A percentile compares a stretch with the other conserved stretches of the same genome.
Conservation (phyloP, 2,113 vertebrate species). For the Cynopterus brachyotis region DNA sequence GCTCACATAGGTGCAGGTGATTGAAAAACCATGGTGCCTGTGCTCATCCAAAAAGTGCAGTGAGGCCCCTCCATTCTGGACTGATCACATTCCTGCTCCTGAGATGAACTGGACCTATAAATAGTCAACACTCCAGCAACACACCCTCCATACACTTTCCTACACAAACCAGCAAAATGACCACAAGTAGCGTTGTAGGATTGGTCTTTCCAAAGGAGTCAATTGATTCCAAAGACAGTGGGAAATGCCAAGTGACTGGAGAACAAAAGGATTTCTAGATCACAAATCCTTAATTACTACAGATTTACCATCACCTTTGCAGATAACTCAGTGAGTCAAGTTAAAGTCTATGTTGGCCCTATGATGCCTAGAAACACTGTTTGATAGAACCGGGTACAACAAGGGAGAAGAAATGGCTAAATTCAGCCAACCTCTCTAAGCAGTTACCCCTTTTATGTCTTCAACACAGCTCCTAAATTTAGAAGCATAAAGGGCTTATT, state of each 20-base stretch:
- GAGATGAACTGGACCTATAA: not conserved
- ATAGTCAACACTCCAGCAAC: not conserved
- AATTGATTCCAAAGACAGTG: not conserved
- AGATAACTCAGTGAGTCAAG: not conserved
- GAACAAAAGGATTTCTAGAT: not conserved
- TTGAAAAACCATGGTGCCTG: not conserved
- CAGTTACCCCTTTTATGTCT: not conserved
- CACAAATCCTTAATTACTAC: not conserved
- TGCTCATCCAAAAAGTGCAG: not conserved
- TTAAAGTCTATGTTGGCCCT: not conserved
- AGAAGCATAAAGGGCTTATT: slow-evolving; percentile 24
- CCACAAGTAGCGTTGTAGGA: not conserved
- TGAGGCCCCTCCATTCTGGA: not conserved
- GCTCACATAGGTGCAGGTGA: not conserved
- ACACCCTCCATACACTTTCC: not conserved
- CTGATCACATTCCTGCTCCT: not conserved
- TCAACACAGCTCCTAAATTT: not conserved
- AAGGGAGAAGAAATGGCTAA: not conserved
- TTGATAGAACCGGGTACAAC: not conserved
- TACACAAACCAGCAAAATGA: not conserved
- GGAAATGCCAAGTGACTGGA: not conserved
- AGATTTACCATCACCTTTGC: not conserved
- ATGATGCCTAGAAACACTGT: not conserved
- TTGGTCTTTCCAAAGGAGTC: not conserved
- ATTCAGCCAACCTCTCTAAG: not conserved